phyloP scores from a whole-genome alignment of 2,888 invertebrate genomes.

The Heteromurus nitidus region DNA sequence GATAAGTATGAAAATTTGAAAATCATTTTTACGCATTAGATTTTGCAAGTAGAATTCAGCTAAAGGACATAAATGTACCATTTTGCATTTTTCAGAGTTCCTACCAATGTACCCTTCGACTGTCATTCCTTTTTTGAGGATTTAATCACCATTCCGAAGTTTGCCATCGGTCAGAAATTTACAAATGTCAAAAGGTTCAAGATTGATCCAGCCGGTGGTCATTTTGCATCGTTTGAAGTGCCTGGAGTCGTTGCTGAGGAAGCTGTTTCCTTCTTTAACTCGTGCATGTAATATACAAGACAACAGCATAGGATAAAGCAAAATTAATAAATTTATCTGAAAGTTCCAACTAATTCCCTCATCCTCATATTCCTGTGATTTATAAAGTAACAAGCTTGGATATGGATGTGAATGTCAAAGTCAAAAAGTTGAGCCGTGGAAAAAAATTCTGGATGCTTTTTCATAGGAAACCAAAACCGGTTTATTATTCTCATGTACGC shows the following conservation, averaged over 20 bases:
- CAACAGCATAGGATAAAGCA: no score
- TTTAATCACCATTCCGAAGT: conserved; percentile 74
- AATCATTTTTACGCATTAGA: neutral
- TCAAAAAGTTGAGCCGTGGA: no score
- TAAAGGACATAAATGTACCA: neutral
- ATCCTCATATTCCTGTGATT: no score
- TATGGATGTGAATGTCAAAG: no score
- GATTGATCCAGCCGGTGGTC: conserved; percentile 84
- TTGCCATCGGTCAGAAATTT: conserved; percentile 79
- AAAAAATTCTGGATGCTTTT: no score
- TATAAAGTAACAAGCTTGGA: no score
- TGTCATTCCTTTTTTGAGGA: conserved; percentile 76
- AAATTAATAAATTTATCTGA: no score
- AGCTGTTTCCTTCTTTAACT: conserved; percentile 77
- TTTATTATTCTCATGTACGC: no score
- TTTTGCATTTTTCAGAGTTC: conserved; percentile 23
- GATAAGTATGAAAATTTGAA: conserved; percentile 8
- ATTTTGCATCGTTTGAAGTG: conserved; percentile 89
- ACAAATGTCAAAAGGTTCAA: conserved; percentile 83
- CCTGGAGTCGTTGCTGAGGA: conserved; percentile 84
- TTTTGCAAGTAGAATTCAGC: neutral
- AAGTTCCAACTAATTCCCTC: no score
- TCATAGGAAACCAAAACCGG: no score
- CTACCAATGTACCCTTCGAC: conserved; percentile 40
- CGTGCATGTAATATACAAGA: no score